phyloP scores from a whole-genome alignment of 2,113 vertebrate genomes.

The Aplodontia rufa region DNA sequence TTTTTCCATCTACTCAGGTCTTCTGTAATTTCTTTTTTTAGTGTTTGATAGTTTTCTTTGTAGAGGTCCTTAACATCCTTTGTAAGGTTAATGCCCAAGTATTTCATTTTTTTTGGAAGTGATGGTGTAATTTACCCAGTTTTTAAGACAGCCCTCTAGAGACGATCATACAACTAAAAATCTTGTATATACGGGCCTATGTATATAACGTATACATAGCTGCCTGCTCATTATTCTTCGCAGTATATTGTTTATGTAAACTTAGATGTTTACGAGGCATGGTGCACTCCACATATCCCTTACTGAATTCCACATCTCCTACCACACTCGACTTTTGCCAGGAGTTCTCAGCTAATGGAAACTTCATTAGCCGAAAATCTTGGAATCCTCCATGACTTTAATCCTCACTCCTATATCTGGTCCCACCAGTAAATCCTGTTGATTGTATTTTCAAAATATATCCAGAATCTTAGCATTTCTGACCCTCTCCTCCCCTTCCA shows the following conservation, averaged over 20 bases:
- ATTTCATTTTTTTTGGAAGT: no score
- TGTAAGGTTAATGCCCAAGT: no score
- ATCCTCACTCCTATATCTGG: no score
- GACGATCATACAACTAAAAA: not conserved
- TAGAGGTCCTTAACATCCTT: no score
- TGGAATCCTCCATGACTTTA: not conserved
- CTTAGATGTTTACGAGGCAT: not conserved
- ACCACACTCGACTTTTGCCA: not conserved
- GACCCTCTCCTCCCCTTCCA: rapidly evolving
- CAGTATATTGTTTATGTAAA: no score
- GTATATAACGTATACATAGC: not conserved
- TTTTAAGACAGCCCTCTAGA: not conserved
- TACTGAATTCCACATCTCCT: no score
- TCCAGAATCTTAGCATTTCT: not conserved
- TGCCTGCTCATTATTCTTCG: not conserved
- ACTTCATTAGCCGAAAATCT: not conserved
- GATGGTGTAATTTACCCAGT: not conserved
- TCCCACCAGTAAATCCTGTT: not conserved
- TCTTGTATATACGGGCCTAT: not conserved
- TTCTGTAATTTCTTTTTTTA: no score
- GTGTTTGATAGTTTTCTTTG: no score
- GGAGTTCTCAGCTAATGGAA: not conserved
- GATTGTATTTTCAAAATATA: not conserved
- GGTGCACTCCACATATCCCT: not conserved
- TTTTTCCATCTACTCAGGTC: no score